Evolutionary conservation across 64 coral and sea anemone genomes (phyloP).

Genomic region (Stichodactyla mertensii): DNA sequence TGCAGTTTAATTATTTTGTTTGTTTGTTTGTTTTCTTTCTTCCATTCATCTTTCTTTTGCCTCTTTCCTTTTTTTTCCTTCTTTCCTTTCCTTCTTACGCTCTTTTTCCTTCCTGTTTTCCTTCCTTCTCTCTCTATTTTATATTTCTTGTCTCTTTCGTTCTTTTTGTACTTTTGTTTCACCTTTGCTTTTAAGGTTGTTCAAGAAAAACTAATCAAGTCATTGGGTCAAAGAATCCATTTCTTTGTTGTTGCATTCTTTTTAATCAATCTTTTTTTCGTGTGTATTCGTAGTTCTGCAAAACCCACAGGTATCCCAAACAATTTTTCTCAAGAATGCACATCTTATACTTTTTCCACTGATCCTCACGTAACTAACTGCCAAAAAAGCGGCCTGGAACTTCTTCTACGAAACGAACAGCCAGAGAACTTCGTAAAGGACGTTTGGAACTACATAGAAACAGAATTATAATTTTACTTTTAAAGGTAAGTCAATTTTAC

Average conservation of each 20-base stretch:
- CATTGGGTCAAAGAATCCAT: too few relatives aligned
- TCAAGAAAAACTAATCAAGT: too few relatives aligned
- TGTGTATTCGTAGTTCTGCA: not conserved
- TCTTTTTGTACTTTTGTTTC: not conserved
- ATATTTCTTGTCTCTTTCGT: too few relatives aligned
- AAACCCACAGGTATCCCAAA: not conserved
- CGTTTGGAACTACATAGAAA: conserved; percentile 36
- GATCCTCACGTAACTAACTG: conserved; percentile 22
- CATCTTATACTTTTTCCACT: not conserved
- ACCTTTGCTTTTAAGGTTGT: too few relatives aligned
- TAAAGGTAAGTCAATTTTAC: not conserved
- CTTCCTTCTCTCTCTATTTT: too few relatives aligned
- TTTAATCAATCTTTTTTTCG: not conserved
- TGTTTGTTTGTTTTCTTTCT: too few relatives aligned
- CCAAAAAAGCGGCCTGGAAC: not conserved
- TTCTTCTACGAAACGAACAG: conserved; percentile 21
- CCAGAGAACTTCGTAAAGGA: conserved; percentile 32
- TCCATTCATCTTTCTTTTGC: too few relatives aligned
- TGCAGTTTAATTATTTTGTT: too few relatives aligned
- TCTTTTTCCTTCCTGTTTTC: too few relatives aligned
- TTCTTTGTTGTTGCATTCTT: not conserved
- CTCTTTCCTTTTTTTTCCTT: too few relatives aligned
- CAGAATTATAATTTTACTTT: not conserved
- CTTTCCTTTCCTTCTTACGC: too few relatives aligned
- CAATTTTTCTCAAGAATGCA: not conserved